These are phyloP conservation scores for Epinephelus malabaricus DNA, from an alignment of 2,797 vertebrate species.

Conservation along the genomic window DNA sequence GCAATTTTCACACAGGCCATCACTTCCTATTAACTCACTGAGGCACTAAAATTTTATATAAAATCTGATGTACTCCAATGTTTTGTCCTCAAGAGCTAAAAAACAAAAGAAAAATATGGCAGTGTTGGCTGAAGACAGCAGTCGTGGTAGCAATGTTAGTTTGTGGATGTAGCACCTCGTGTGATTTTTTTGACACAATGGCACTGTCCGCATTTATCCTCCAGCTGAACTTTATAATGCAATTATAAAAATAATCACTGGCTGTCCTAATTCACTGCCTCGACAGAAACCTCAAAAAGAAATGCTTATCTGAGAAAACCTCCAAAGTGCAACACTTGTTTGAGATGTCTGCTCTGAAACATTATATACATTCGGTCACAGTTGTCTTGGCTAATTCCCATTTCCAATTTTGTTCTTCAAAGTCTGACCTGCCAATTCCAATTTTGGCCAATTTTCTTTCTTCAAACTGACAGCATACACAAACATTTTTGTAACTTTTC, in stretches of 20 bases:
- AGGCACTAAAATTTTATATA: neutral
- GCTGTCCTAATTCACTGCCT: neutral
- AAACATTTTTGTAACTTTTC: too few species aligned
- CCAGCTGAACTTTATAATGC: neutral
- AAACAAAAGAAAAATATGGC: neutral
- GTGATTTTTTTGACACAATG: constrained; percentile 11
- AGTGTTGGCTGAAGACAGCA: constrained; percentile 6
- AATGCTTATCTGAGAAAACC: neutral
- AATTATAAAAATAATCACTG: constrained; percentile 14
- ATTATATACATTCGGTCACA: too few species aligned
- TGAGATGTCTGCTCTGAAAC: too few species aligned
- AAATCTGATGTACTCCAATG: too few species aligned
- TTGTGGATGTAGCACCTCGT: constrained; percentile 12
- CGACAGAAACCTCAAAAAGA: neutral
- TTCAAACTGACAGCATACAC: too few species aligned
- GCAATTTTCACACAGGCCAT: constrained; percentile 7
- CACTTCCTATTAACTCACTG: neutral
- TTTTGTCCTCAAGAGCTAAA: neutral
- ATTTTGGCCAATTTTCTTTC: too few species aligned
- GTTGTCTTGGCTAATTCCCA: too few species aligned
- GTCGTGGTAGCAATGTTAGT: neutral
- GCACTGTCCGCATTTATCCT: neutral
- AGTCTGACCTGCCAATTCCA: too few species aligned
- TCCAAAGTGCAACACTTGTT: too few species aligned
- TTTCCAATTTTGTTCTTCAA: too few species aligned